Evolutionary conservation across 1,140 invertebrate genomes (phyloP).

Genomic region (Macrobrachium rosenbergii): DNA sequence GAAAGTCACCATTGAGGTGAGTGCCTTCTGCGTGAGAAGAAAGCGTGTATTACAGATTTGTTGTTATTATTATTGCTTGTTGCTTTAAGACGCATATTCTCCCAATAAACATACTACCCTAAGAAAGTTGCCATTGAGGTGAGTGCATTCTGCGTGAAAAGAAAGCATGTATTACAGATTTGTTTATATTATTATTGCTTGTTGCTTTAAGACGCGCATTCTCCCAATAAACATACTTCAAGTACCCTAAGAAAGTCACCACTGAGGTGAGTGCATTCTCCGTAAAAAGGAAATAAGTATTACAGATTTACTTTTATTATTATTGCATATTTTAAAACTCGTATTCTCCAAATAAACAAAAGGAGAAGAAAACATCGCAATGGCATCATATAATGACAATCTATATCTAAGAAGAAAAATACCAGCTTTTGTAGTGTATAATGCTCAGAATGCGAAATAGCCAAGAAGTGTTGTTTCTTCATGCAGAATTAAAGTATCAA

Average conservation of each 20-base stretch:
- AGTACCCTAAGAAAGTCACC: slow-evolving; percentile 4
- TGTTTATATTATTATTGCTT: not conserved
- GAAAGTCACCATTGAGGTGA: slow-evolving; percentile 13
- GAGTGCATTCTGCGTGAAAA: not conserved
- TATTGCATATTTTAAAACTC: not conserved
- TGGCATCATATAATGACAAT: no score
- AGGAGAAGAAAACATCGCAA: no score
- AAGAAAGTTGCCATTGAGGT: slow-evolving; percentile 13
- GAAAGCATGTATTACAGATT: not conserved
- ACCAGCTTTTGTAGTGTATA: no score
- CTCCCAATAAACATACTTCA: not conserved
- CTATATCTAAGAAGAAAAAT: no score
- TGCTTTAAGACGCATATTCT: no score
- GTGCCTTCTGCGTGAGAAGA: not conserved
- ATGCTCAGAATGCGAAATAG: no score
- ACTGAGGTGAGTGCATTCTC: not conserved
- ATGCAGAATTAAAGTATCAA: no score
- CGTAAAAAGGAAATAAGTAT: not conserved
- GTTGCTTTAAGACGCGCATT: not conserved
- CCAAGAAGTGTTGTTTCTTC: no score
- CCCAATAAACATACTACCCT: not conserved
- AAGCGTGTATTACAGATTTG: not conserved
- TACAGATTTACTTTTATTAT: not conserved
- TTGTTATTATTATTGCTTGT: not conserved
- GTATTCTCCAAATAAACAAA: no score